Percentiles rank a stretch among this genome's conserved stretches.
Evolutionary conservation across 2,888 invertebrate species (phyloP).

Genomic region (Amphipoea lucens): DNA sequence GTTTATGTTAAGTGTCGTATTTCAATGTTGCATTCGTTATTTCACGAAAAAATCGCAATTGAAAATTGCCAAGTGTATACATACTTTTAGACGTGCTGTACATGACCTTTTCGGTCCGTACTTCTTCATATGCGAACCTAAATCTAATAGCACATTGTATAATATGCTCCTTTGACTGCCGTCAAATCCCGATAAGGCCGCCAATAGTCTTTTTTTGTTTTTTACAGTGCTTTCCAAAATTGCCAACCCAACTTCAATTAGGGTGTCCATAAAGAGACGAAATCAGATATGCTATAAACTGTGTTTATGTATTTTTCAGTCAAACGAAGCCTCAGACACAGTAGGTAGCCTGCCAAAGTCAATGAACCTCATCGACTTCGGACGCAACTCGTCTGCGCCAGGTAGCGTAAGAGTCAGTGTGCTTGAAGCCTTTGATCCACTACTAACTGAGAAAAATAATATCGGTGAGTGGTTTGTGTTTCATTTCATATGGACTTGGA

Average conservation of each 20-base stretch:
- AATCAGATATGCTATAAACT: not conserved
- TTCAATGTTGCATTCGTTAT: too few relatives aligned
- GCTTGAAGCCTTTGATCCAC: slow-evolving; percentile 96
- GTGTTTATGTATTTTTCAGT: slow-evolving; percentile 72
- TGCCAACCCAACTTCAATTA: not conserved
- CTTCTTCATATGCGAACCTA: not conserved
- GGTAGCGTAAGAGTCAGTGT: slow-evolving; percentile 92
- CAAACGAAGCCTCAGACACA: slow-evolving; percentile 84
- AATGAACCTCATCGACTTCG: slow-evolving; percentile 87
- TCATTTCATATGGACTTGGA: slow-evolving; percentile 68
- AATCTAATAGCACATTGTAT: not conserved
- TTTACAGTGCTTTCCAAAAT: not conserved
- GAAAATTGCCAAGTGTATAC: too few relatives aligned
- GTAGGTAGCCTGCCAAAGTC: slow-evolving; percentile 83
- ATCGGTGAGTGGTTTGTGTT: slow-evolving; percentile 88
- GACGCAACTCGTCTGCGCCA: slow-evolving; percentile 77
- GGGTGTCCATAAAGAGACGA: not conserved
- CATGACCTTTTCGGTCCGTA: not conserved
- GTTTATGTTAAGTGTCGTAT: too few relatives aligned
- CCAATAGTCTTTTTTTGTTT: not conserved
- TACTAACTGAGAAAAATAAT: slow-evolving; percentile 91
- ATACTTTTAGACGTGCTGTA: too few relatives aligned
- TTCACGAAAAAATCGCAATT: too few relatives aligned
- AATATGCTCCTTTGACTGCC: not conserved
- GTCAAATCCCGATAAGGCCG: not conserved